Conservation (phyloP, 2,888 invertebrate genomes). For the Mechanitis messenoides region DNA sequence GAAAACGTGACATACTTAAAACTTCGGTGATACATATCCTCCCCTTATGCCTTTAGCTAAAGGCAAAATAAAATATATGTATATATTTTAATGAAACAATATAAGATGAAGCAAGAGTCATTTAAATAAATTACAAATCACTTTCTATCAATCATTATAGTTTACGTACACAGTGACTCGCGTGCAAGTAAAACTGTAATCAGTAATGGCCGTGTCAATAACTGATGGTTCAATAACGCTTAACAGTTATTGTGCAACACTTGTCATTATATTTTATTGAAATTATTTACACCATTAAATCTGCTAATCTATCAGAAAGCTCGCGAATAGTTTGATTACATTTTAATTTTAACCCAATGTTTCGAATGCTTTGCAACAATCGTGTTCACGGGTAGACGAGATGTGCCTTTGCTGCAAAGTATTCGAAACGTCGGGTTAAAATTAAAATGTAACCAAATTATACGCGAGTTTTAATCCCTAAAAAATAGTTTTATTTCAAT, state of each 20-base stretch:
- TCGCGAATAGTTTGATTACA: too few species aligned
- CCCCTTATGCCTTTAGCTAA: too few species aligned
- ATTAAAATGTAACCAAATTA: too few species aligned
- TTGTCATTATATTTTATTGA: conserved; percentile 1
- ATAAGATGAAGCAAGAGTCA: not conserved
- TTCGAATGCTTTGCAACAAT: too few species aligned
- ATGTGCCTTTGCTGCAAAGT: too few species aligned
- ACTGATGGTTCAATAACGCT: not conserved
- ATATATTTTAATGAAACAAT: not conserved
- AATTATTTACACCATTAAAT: not conserved
- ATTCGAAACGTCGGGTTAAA: too few species aligned
- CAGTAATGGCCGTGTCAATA: not conserved
- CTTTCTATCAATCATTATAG: not conserved
- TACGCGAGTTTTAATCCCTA: too few species aligned
- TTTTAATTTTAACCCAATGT: too few species aligned
- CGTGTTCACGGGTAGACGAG: too few species aligned
- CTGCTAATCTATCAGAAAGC: not conserved
- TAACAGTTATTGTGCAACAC: not conserved
- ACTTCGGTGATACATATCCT: not conserved
- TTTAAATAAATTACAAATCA: not conserved
- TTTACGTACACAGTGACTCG: not conserved
- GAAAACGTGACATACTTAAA: not conserved
- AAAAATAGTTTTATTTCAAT: not conserved
- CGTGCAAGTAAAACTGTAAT: not conserved
- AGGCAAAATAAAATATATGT: not conserved